phyloP scores from a whole-genome alignment of 2,888 invertebrate genomes.

The Diadegma fenestrale region DNA sequence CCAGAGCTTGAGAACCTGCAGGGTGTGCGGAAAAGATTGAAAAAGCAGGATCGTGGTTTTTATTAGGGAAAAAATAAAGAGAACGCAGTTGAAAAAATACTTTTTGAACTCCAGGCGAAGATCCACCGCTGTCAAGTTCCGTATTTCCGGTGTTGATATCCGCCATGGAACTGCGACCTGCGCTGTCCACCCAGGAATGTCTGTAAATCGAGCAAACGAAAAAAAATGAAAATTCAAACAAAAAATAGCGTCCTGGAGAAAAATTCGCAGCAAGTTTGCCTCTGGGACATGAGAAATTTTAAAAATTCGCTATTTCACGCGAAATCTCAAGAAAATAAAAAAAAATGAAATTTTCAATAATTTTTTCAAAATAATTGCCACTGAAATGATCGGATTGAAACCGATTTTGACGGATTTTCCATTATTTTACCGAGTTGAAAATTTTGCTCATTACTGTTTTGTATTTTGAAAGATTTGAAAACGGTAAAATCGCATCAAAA shows the following conservation, averaged over 20 bases:
- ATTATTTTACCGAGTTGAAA: too few relatives aligned
- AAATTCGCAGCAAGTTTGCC: background rate
- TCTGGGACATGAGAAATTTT: too few relatives aligned
- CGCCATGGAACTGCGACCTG: slow-evolving; percentile 83
- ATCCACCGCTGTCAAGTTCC: slow-evolving; percentile 95
- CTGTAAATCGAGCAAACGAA: slow-evolving; percentile 78
- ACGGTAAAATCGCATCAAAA: too few relatives aligned
- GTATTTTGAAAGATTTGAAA: too few relatives aligned
- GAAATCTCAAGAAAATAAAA: background rate
- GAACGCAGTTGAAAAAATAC: slow-evolving; percentile 84
- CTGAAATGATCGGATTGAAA: background rate
- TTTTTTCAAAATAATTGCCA: background rate
- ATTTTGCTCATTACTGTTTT: too few relatives aligned
- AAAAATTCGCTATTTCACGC: too few relatives aligned
- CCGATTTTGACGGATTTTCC: too few relatives aligned
- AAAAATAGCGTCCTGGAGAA: background rate
- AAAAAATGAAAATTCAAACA: background rate
- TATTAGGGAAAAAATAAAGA: background rate
- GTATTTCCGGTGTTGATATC: slow-evolving; percentile 81
- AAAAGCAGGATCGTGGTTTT: slow-evolving; percentile 1
- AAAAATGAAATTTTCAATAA: background rate
- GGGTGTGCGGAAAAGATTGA: slow-evolving; percentile 20
- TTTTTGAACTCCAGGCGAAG: slow-evolving; percentile 94
- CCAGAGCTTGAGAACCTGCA: slow-evolving; percentile 63
- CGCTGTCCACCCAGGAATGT: slow-evolving; percentile 92